Evolutionary conservation across 37 sponge, comb jelly and placozoan species (phyloP).

Genomic region (Chondrilla cf. caribensis): DNA sequence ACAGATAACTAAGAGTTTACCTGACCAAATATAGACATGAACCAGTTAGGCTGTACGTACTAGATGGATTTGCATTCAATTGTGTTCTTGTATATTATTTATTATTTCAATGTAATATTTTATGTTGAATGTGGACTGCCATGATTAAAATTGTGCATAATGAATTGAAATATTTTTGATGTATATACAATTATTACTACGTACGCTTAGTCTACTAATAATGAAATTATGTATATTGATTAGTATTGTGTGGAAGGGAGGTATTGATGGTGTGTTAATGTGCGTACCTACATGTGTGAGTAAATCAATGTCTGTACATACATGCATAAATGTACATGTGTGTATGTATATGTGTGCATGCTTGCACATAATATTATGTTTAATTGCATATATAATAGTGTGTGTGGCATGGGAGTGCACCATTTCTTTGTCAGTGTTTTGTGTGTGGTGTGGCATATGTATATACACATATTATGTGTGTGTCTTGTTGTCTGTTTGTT

Average conservation of each 20-base stretch:
- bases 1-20: constrained; percentile 23
- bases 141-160: too few species aligned
- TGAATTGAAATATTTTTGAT: neutral
- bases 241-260: neutral
- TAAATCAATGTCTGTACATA: neutral
- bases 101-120: neutral
- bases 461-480: neutral
- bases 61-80: too few species aligned
- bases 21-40: too few species aligned
- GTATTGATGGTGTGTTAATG: neutral
- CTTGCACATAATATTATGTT: neutral
- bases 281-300: too few species aligned
- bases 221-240: neutral
- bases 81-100: too few species aligned
- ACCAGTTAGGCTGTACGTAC: too few species aligned
- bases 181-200: neutral
- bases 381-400: too few species aligned
- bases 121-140: too few species aligned
- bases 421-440: too few species aligned
- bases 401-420: too few species aligned
- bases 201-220: neutral
- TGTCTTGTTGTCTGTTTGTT: too few species aligned
- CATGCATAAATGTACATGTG: neutral
- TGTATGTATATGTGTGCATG: neutral
- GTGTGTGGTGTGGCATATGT: too few species aligned